Conservation (phyloP, 2,113 vertebrate genomes). For the Rhea pennata region DNA sequence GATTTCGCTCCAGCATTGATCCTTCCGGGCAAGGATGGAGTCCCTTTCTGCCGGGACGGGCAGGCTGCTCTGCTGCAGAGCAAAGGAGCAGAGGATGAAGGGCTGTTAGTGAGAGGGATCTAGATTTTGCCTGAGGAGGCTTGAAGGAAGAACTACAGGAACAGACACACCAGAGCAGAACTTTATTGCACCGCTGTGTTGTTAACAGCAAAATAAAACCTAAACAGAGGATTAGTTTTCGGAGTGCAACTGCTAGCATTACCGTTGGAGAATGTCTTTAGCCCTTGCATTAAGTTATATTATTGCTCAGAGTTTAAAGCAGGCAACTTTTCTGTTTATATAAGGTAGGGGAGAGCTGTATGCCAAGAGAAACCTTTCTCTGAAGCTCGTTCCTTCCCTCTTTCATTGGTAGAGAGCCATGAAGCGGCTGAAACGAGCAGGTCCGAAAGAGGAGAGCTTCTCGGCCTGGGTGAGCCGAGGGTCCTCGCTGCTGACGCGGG, state of each 20-base stretch:
- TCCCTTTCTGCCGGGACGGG: neutral
- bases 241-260: fast-evolving
- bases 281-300: neutral
- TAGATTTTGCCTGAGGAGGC: neutral
- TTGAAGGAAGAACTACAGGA: neutral
- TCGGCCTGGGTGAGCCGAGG: neutral
- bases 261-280: neutral
- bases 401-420: neutral
- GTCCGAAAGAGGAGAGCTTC: fast-evolving
- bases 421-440: neutral
- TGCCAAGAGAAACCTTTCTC: neutral
- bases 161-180: too few relatives aligned
- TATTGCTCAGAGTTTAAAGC: neutral
- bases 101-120: neutral
- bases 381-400: neutral
- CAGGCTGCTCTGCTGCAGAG: neutral
- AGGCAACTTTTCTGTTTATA: neutral
- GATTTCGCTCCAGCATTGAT: neutral
- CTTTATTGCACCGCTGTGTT: neutral
- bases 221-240: neutral
- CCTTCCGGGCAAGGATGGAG: neutral
- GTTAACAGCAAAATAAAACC: too few relatives aligned
- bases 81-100: neutral
- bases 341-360: neutral
- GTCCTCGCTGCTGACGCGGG: neutral